These are phyloP conservation scores for Alethe diademata DNA, from an alignment of 2,113 vertebrate species.

Conservation along the genomic window DNA sequence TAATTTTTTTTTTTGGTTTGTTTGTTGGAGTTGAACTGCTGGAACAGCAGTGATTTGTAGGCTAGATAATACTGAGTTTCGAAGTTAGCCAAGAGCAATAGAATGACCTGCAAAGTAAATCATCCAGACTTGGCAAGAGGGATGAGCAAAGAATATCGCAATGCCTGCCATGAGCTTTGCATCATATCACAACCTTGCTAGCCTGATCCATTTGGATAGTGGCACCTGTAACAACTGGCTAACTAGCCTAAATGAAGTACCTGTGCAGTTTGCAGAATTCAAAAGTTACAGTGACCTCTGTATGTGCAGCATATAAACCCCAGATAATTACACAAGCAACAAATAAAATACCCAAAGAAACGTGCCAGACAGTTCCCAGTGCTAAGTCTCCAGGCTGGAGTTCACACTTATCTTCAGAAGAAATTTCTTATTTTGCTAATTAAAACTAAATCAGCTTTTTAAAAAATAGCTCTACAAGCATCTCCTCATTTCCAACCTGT, in stretches of 20 bases:
- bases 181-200: neutral
- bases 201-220: neutral
- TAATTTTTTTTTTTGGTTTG: neutral
- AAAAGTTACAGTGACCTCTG: neutral
- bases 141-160: neutral
- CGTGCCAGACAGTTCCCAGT: fast-evolving
- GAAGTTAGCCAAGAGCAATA: neutral
- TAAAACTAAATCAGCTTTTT: neutral
- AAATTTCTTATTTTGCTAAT: neutral
- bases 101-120: neutral
- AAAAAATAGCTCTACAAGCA: neutral
- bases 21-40: neutral
- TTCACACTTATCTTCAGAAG: neutral
- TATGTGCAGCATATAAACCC: neutral
- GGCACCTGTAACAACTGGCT: neutral
- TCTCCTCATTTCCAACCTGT: neutral
- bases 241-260: neutral
- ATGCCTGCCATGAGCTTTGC: neutral
- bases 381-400: neutral
- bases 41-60: neutral
- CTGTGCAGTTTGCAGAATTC: neutral
- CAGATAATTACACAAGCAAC: neutral
- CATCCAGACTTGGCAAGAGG: neutral
- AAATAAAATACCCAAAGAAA: neutral
- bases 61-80: neutral